phyloP scores from a whole-genome alignment of 2,113 vertebrate genomes.

The Toxostoma redivivum region DNA sequence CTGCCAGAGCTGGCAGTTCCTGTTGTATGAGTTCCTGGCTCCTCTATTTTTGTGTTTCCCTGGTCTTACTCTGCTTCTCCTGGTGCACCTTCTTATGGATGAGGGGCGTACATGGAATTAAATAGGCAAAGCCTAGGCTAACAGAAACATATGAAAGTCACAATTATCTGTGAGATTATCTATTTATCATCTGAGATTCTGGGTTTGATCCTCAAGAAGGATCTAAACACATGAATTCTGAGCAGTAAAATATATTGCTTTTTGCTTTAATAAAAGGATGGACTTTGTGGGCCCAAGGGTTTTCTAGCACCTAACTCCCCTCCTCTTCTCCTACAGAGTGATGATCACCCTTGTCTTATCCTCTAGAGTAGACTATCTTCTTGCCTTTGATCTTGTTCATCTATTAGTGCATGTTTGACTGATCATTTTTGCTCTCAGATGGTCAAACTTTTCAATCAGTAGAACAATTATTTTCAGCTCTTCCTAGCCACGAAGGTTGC shows the following conservation, averaged over 20 bases:
- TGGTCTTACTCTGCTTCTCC: neutral
- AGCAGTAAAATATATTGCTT: neutral
- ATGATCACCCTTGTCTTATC: neutral
- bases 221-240: neutral
- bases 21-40: neutral
- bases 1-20: neutral
- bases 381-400: neutral
- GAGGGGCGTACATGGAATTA: neutral
- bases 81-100: neutral
- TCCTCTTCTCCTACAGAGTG: neutral
- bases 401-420: neutral
- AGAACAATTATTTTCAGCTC: neutral
- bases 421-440: neutral
- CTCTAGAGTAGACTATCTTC: fast-evolving
- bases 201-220: neutral
- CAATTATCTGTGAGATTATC: neutral
- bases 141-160: neutral
- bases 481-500: neutral
- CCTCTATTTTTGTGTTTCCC: neutral
- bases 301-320: neutral
- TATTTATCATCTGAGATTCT: neutral
- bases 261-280: neutral
- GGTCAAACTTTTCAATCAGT: neutral
- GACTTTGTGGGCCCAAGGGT: neutral
- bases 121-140: neutral